These are phyloP conservation scores for Thysanoteuthis rhombus DNA, from an alignment of 2,888 invertebrate species.

Conservation along the genomic window DNA sequence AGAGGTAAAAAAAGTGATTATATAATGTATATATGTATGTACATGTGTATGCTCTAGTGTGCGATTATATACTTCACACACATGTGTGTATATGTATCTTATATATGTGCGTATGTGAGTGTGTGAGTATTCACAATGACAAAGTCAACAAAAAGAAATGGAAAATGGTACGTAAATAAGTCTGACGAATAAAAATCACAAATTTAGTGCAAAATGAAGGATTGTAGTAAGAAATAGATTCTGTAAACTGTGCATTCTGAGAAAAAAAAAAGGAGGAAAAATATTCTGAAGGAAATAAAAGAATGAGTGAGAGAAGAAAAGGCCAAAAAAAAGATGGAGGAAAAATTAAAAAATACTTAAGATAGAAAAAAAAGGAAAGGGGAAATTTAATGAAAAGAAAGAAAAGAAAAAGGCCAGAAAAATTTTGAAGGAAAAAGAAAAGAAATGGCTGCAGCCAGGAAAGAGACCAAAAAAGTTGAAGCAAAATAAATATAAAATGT, in stretches of 20 bases:
- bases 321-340: neutral
- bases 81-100: no score
- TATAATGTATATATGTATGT: no score
- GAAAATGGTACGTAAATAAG: no score
- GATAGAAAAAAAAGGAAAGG: neutral
- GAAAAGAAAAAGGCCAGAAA: neutral
- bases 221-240: neutral
- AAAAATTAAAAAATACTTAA: neutral
- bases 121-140: no score
- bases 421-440: neutral
- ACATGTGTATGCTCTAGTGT: no score
- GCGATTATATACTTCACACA: no score
- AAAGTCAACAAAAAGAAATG: no score
- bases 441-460: neutral
- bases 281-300: neutral
- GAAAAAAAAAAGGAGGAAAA: no score
- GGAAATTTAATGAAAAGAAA: neutral
- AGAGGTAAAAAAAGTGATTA: no score
- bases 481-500: no score
- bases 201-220: neutral
- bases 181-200: neutral
- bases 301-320: neutral
- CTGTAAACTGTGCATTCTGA: no score
- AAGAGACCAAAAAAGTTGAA: neutral
- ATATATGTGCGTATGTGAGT: no score